phyloP scores from a whole-genome alignment of 2,113 vertebrate genomes.

The Bubo blakistoni region DNA sequence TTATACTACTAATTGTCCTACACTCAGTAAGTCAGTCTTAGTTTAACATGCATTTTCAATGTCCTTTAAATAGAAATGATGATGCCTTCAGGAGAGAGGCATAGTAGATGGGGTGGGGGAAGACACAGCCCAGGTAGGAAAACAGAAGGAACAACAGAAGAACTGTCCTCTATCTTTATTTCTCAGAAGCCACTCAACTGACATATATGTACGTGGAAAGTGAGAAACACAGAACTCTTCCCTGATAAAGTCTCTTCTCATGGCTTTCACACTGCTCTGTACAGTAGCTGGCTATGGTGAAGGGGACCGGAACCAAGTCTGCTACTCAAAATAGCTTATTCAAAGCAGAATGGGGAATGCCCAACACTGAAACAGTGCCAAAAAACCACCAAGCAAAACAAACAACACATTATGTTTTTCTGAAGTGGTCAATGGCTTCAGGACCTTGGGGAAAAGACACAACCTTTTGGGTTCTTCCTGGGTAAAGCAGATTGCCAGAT shows the following conservation, averaged over 20 bases:
- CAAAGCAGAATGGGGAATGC: constrained; percentile 45
- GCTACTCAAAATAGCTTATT: constrained; percentile 33
- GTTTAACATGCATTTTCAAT: not conserved
- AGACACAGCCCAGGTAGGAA: not conserved
- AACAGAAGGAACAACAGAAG: not conserved
- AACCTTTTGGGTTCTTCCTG: not conserved
- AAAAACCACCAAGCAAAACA: constrained; percentile 57
- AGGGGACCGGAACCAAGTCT: not conserved
- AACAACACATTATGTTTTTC: not conserved
- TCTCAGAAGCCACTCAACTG: not conserved
- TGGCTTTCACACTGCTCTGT: not conserved
- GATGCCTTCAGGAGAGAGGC: not conserved
- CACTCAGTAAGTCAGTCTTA: not conserved
- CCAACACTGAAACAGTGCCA: constrained; percentile 36
- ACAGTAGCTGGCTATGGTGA: not conserved
- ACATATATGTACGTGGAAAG: not conserved
- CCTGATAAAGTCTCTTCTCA: not conserved
- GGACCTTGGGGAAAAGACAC: not conserved
- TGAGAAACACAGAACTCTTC: not conserved
- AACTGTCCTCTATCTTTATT: not conserved
- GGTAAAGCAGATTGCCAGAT: not conserved
- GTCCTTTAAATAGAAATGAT: not conserved
- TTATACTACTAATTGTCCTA: not conserved
- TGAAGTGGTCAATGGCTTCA: not conserved
- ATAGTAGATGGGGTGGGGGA: not conserved